phyloP scores from a whole-genome alignment of 2,888 invertebrate species.

The Callosobruchus maculatus region DNA sequence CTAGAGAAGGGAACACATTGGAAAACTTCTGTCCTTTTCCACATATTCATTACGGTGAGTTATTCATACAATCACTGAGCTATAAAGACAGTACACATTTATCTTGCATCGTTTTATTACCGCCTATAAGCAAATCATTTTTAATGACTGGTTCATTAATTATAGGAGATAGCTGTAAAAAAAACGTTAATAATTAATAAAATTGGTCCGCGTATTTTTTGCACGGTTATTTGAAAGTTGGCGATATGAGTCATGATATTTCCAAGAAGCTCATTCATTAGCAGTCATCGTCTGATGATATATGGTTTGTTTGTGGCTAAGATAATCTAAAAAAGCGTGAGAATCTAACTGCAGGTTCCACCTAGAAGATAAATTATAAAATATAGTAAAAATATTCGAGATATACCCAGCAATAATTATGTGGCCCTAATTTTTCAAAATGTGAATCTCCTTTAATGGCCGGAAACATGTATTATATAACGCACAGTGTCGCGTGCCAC shows the following conservation, averaged over 20 bases:
- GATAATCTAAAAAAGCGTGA: background rate
- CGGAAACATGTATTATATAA: no score
- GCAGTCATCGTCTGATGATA: background rate
- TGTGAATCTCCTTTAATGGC: no score
- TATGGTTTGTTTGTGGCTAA: background rate
- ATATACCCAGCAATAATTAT: no score
- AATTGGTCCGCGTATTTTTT: background rate
- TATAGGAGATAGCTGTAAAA: background rate
- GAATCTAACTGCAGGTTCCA: background rate
- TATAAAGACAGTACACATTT: background rate
- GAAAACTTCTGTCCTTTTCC: no score
- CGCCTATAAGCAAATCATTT: background rate
- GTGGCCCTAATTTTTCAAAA: no score
- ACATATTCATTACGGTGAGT: no score
- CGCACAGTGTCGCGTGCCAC: no score
- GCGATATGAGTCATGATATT: background rate
- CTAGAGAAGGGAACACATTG: no score
- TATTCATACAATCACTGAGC: background rate
- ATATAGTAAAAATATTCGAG: no score
- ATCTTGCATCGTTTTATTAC: background rate
- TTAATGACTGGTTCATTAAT: background rate
- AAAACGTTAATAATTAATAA: background rate
- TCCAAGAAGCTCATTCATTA: background rate
- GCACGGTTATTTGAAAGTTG: background rate
- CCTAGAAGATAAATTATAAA: no score